phyloP scores from a whole-genome alignment of 2,113 vertebrate genomes.

The Catagonus wagneri region DNA sequence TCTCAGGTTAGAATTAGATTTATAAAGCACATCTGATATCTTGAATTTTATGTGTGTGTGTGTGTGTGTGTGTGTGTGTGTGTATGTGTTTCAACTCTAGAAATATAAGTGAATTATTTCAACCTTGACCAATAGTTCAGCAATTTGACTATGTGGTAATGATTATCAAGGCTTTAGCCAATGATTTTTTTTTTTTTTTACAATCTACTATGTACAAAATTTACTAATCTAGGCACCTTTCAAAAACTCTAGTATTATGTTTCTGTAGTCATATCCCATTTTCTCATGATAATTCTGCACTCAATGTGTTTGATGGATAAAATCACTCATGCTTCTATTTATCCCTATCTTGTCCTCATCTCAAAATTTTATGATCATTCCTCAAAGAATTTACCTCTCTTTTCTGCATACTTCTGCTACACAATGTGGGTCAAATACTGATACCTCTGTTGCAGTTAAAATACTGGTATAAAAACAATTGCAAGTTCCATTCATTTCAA shows the following conservation, averaged over 20 bases:
- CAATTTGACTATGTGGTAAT: not conserved
- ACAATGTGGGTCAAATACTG: not conserved
- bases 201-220: not conserved
- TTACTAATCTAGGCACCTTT: not conserved
- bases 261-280: not conserved
- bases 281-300: not conserved
- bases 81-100: not conserved
- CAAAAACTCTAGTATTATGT: not conserved
- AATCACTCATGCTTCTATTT: not conserved
- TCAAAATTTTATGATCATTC: not conserved
- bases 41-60: not conserved
- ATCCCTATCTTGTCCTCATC: not conserved
- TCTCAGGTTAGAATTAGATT: not conserved
- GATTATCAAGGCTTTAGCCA: not conserved
- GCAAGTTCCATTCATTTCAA: not conserved
- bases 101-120: constrained; percentile 18
- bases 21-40: not conserved
- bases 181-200: not conserved
- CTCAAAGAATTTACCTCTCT: not conserved
- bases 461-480: constrained; percentile 12
- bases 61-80: not conserved
- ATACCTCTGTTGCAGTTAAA: constrained; percentile 37
- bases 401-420: not conserved
- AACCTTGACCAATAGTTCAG: not conserved
- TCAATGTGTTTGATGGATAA: not conserved